Evolutionary conservation across 2,888 invertebrate genomes (phyloP).

Genomic region (Ophioninae sp.): DNA sequence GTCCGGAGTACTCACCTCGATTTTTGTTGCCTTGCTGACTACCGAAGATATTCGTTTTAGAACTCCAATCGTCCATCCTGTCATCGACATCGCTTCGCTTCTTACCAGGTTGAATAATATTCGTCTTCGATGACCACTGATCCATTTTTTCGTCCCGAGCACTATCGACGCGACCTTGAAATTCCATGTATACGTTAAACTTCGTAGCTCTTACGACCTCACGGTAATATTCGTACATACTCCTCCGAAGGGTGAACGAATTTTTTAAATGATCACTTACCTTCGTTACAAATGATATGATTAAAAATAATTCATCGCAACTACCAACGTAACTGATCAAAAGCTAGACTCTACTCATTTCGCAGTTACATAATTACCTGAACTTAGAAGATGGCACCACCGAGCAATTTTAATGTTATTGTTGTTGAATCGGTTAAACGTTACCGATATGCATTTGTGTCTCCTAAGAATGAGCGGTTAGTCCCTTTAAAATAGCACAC

Average conservation of each 20-base stretch:
- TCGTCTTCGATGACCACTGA: slow-evolving; percentile 62
- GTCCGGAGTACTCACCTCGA: slow-evolving; percentile 59
- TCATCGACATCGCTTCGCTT: slow-evolving; percentile 62
- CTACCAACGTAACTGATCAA: too few relatives aligned
- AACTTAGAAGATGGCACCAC: background rate
- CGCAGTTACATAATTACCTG: background rate
- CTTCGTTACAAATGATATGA: background rate
- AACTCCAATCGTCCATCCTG: slow-evolving; percentile 69
- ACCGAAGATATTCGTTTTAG: slow-evolving; percentile 66
- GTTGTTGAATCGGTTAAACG: background rate
- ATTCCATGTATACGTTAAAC: slow-evolving; percentile 23
- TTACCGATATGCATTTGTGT: background rate
- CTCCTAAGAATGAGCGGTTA: too few relatives aligned
- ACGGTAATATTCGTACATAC: background rate
- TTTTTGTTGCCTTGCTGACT: slow-evolving; percentile 51
- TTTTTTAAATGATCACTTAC: slow-evolving; percentile 19
- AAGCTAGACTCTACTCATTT: background rate
- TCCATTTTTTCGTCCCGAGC: slow-evolving; percentile 61
- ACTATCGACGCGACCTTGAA: slow-evolving; percentile 47
- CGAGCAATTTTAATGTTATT: background rate
- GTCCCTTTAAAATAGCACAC: too few relatives aligned
- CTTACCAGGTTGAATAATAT: slow-evolving; percentile 63
- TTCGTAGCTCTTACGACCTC: background rate
- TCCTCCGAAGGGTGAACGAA: background rate
- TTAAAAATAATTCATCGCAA: background rate